Base-by-base conservation (phyloP, 2,888 invertebrate genomes). In the Andrena marginata region DNA sequence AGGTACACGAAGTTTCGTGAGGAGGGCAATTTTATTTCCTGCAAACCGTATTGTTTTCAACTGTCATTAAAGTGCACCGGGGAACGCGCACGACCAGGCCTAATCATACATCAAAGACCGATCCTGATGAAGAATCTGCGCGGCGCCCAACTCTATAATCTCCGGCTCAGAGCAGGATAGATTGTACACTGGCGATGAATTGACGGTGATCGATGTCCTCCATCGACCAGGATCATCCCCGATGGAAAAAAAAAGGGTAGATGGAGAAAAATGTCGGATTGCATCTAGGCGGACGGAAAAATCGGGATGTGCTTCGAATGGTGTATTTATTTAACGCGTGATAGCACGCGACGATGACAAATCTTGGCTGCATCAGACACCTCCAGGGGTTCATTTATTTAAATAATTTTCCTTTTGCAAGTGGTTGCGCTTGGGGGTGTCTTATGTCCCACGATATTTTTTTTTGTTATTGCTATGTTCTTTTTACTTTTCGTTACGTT, bases 121-220 rank as follows among this genome's bases (percentile, higher is more conserved):
- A 64, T 69, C 81, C 81, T 80, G 80, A 76, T 64, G 77, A 77
- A 72, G 77, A 82, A 77, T 74, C 82, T 72, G 42, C 67, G 71
- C 82, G 82, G 80, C 76, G 51, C 26, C 63, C 72, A 72, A 69
- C 71, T 74, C 77, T 83, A 67, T 80, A 84, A 83, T 84, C 83
- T 80, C 59, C 73, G 54, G 33, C 68, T 83, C 62, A 35, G 69
- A 65, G 35, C 35, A 80, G 77, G 79, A 85, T 85, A 85, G 82
- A 85, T 85, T 85, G 79, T 76, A 68, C 76, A 23, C 76, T 49
- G 74, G 59, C 68, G 77, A 85, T 76, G 80, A 85, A 80, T 77
- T 60, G 85, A 85, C 83, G 77, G 83, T 83, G 85, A 85, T 85
- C 77, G 85, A 85, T 85, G 74, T 77, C 77, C 74, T 54, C 51